phyloP scores from a whole-genome alignment of 2,888 invertebrate species.

The Anthrax anthrax region DNA sequence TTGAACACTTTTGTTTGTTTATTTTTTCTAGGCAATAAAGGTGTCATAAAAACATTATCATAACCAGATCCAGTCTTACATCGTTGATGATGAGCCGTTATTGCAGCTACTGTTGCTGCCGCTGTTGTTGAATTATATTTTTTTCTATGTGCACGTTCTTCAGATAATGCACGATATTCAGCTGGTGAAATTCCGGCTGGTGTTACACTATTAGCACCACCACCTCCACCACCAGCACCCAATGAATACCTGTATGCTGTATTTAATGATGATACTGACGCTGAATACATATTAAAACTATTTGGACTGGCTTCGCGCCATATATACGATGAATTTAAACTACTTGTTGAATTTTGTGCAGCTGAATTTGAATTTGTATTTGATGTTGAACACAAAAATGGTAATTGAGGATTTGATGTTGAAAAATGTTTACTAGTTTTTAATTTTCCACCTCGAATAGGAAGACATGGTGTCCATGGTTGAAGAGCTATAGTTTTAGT shows the following conservation, averaged over 20 bases:
- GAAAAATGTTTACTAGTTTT: conserved; percentile 36
- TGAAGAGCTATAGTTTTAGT: conserved; percentile 26
- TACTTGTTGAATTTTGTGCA: conserved; percentile 28
- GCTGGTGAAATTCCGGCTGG: not conserved
- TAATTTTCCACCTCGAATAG: conserved; percentile 35
- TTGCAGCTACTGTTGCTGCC: not conserved
- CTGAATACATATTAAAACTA: conserved; percentile 34
- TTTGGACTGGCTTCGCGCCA: conserved; percentile 36
- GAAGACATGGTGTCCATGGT: conserved; percentile 36
- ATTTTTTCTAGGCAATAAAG: conserved; percentile 29
- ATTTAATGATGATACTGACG: conserved; percentile 31
- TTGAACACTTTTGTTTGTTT: conserved; percentile 20
- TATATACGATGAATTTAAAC: conserved; percentile 34
- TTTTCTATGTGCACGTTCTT: conserved; percentile 11
- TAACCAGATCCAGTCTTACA: conserved; percentile 33
- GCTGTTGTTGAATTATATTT: conserved; percentile 10
- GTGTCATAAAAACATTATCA: conserved; percentile 33
- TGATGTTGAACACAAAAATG: conserved; percentile 23
- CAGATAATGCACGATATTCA: conserved; percentile 13
- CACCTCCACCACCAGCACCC: conserved; percentile 17
- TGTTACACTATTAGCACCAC: not conserved
- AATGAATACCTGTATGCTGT: conserved; percentile 27
- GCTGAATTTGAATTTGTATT: conserved; percentile 12
- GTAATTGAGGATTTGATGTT: conserved; percentile 35
- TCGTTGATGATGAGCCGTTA: conserved; percentile 19